These are phyloP conservation scores for Epinephelus fuscoguttatus DNA, from an alignment of 2,113 vertebrate species.

Conservation along the genomic window DNA sequence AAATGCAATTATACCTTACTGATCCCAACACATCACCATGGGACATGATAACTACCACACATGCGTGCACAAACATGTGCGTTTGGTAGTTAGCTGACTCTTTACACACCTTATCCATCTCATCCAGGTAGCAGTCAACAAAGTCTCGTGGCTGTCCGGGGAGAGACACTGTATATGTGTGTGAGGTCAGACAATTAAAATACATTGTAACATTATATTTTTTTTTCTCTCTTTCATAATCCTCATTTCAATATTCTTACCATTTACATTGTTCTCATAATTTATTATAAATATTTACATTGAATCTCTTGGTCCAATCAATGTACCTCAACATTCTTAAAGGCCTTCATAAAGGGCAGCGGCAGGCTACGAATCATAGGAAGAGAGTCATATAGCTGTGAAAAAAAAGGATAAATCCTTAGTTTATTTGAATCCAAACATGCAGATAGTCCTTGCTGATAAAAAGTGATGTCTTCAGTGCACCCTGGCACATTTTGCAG, in stretches of 20 bases:
- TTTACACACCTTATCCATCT: slow-evolving; percentile 63
- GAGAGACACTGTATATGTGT: neutral
- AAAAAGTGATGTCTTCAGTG: neutral
- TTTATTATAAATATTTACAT: neutral
- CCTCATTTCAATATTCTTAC: neutral
- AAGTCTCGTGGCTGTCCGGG: slow-evolving; percentile 68
- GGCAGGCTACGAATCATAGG: slow-evolving; percentile 53
- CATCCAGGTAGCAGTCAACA: slow-evolving; percentile 75
- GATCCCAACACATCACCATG: neutral
- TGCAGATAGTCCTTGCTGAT: neutral
- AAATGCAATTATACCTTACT: neutral
- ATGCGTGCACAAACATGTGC: neutral
- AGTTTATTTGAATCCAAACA: neutral
- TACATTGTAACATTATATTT: neutral
- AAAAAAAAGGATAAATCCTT: neutral
- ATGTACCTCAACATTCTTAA: slow-evolving; percentile 52
- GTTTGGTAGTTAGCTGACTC: neutral
- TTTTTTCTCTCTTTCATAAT: neutral
- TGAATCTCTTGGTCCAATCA: neutral
- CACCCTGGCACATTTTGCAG: too few relatives aligned
- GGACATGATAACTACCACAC: neutral
- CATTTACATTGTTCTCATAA: neutral
- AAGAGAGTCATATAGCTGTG: slow-evolving; percentile 61
- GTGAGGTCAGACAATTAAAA: neutral
- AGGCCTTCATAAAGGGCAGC: slow-evolving; percentile 56